Percentiles rank a stretch among this genome's conserved stretches.
phyloP scores from a whole-genome alignment of 2,888 invertebrate species.

The Diadegma fenestrale region DNA sequence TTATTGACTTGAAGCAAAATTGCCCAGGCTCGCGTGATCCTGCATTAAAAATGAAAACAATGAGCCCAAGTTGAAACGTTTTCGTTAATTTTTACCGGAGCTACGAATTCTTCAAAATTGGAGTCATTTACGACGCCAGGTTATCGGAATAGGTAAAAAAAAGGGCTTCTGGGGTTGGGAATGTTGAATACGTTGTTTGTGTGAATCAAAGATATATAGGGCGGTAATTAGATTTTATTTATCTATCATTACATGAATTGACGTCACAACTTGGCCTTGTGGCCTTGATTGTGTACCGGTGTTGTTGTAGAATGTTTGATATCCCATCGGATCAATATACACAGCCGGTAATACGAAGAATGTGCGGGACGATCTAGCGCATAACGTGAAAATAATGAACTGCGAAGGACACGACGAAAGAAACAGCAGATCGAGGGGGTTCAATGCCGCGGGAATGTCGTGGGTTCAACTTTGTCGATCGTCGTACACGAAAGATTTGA shows the following conservation, averaged over 20 bases:
- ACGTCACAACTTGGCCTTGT: not conserved
- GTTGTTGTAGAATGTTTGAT: not conserved
- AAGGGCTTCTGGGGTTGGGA: too few species aligned
- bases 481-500: not conserved
- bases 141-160: too few species aligned
- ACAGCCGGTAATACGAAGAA: not conserved
- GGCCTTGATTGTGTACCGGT: not conserved
- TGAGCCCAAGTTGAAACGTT: too few species aligned
- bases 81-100: too few species aligned
- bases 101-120: too few species aligned
- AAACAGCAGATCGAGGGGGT: not conserved
- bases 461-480: not conserved
- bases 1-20: too few species aligned
- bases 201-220: not conserved
- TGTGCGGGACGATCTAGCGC: not conserved
- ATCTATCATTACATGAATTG: not conserved
- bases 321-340: conserved; percentile 16
- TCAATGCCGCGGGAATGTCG: not conserved
- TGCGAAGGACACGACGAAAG: not conserved
- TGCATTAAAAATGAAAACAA: too few species aligned
- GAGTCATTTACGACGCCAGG: too few species aligned
- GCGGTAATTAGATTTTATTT: not conserved
- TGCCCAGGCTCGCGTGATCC: too few species aligned
- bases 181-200: not conserved
- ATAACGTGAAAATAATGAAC: conserved; percentile 9